Percentiles rank a stretch among this genome's conserved stretches.
Evolutionary conservation across 2,888 invertebrate species (phyloP).

Genomic region (Drosophila formosana): DNA sequence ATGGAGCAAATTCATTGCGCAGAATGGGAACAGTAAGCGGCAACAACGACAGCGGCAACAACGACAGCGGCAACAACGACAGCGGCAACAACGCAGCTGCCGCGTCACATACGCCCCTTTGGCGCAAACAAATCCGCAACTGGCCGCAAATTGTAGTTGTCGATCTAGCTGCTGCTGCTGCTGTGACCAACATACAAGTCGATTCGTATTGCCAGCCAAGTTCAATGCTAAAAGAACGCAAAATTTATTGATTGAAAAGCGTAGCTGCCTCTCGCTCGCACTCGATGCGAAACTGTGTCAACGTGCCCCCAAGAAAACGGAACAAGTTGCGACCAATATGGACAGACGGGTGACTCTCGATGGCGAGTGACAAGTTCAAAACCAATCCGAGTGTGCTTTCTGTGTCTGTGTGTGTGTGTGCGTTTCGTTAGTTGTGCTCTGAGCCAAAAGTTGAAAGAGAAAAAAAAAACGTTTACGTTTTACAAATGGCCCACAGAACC

Average conservation of each 20-base stretch:
- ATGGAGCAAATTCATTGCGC: constrained; percentile 50
- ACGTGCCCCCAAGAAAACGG: constrained; percentile 65
- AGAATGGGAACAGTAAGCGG: constrained; percentile 44
- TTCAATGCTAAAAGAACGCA: constrained; percentile 46
- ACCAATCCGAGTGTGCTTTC: constrained; percentile 25
- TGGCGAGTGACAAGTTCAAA: constrained; percentile 76
- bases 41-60: neutral
- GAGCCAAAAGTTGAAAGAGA: constrained; percentile 39
- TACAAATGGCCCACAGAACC: constrained; percentile 69
- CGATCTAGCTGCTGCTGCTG: neutral
- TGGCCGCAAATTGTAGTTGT: constrained; percentile 39
- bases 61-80: neutral
- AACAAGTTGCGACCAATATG: constrained; percentile 73
- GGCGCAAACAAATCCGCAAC: constrained; percentile 52
- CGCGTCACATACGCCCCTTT: constrained; percentile 37
- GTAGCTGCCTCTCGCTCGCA: constrained; percentile 8
- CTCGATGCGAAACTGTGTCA: constrained; percentile 70
- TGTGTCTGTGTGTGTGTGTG: constrained; percentile 39
- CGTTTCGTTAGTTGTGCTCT: constrained; percentile 10
- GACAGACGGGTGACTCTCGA: constrained; percentile 63
- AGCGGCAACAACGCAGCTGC: neutral
- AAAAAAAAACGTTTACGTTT: constrained; percentile 40
- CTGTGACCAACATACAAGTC: constrained; percentile 35
- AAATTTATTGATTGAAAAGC: constrained; percentile 68
- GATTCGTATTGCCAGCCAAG: constrained; percentile 33